Conservation (phyloP, 2,113 vertebrate genomes). For the Verasper variegatus region DNA sequence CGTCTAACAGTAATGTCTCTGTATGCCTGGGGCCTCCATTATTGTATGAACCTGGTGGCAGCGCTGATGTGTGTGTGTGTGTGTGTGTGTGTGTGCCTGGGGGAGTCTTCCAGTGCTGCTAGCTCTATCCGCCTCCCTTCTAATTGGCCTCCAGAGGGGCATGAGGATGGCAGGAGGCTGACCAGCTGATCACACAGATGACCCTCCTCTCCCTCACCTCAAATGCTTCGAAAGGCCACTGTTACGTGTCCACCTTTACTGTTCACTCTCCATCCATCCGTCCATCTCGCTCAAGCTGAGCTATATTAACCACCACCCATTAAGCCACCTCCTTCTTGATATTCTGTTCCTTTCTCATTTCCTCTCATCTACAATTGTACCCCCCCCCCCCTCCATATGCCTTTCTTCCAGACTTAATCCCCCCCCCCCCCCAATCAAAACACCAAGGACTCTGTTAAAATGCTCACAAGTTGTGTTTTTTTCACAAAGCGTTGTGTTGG, state of each 20-base stretch:
- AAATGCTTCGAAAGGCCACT: constrained; percentile 4
- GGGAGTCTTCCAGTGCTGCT: constrained; percentile 39
- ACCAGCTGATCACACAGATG: constrained; percentile 56
- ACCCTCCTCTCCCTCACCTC: constrained; percentile 49
- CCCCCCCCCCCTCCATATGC: background rate
- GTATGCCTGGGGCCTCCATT: constrained; percentile 41
- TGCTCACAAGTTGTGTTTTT: background rate
- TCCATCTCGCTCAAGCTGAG: constrained; percentile 20
- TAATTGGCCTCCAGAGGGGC: constrained; percentile 74
- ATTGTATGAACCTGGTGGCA: constrained; percentile 50
- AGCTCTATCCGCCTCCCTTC: constrained; percentile 39
- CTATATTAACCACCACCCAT: background rate
- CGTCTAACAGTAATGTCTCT: background rate
- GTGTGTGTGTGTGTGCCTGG: constrained; percentile 12
- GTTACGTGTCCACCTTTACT: constrained; percentile 28
- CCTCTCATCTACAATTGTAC: background rate
- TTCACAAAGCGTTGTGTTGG: background rate
- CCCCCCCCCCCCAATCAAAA: background rate
- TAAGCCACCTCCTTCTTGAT: background rate
- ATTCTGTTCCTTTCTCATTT: constrained; percentile 11
- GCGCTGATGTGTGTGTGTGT: constrained; percentile 16
- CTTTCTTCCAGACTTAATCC: constrained; percentile 2
- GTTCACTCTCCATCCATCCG: constrained; percentile 5
- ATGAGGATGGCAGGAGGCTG: constrained; percentile 40
- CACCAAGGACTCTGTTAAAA: constrained; percentile 6